Conservation (phyloP, 2,888 invertebrate genomes). For the Acleris cristana region DNA sequence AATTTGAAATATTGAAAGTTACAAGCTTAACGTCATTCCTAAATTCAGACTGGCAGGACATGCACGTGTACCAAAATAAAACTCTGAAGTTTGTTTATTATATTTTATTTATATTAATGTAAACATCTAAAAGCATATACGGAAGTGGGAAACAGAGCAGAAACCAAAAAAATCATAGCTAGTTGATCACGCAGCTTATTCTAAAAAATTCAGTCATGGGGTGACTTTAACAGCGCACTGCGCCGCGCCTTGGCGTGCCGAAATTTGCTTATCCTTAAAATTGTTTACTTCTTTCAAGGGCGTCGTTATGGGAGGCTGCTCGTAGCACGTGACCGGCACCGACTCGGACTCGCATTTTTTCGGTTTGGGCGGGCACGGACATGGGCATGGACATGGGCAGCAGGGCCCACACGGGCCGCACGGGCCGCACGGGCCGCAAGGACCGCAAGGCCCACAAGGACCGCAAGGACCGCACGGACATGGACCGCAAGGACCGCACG, state of each 20-base stretch:
- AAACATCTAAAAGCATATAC: conserved; percentile 1
- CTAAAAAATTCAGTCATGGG: conserved; percentile 40
- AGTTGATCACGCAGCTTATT: conserved; percentile 6
- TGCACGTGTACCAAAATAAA: conserved; percentile 1
- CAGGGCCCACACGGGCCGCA: conserved; percentile 48
- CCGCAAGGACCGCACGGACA: conserved; percentile 42
- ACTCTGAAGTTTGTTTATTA: not conserved
- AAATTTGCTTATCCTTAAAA: not conserved
- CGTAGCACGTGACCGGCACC: no score
- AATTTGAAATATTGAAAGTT: conserved; percentile 31
- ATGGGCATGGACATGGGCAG: conserved; percentile 46
- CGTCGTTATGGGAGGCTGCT: no score
- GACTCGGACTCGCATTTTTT: conserved; percentile 44
- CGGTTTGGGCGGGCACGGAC: conserved; percentile 37
- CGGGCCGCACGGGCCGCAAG: conserved; percentile 41
- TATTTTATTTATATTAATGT: conserved; percentile 15
- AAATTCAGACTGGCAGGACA: not conserved
- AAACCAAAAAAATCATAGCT: not conserved
- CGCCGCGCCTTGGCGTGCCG: conserved; percentile 9
- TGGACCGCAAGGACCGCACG: conserved; percentile 54
- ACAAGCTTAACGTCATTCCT: not conserved
- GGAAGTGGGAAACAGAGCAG: not conserved
- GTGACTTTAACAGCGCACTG: conserved; percentile 47
- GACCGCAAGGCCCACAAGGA: conserved; percentile 41
- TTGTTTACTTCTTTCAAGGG: not conserved